Evolutionary conservation across 1,140 invertebrate genomes (phyloP), one percentile per base, ranked within the genome.

Genomic region (Lutraria rhynchaena): DNA sequence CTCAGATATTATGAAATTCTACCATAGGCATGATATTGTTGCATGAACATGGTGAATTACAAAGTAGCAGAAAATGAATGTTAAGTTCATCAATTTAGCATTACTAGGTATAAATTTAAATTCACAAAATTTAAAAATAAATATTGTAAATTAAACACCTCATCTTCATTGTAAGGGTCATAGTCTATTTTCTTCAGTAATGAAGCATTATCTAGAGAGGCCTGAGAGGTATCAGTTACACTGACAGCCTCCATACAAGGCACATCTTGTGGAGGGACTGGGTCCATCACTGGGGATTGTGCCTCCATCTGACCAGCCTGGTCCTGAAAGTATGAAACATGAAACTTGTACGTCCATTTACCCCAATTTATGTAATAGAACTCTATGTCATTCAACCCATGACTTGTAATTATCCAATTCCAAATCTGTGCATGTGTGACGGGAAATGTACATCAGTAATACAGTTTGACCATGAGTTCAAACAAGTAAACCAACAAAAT

Each of bases 131-230:
- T n/a, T n/a, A n/a, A n/a, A n/a, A n/a, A n/a, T n/a, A n/a, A n/a
- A n/a, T n/a, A n/a, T n/a, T n/a, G n/a, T n/a, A n/a, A n/a, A n/a
- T n/a, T n/a, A n/a, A n/a, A n/a, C 81, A 91, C 90, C 88, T 90
- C 85, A 88, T 91, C 89, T 67, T 90, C 90, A 88, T 88, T 86
- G 78, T 88, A 91, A 4, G 89, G 88, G 75, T 91, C 90, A 81
- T 82, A 86, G 53, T 87, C 85, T 22, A 87, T 81, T 74, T 88
- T 83, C 44, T 85, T 85, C 46, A 89, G 29, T 27, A 90, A 57
- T 27, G 69, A 81, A 46, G 86, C 83, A 49, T 85, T 67, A 61
- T 87, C 88, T 41, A 61, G 37, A 27, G 80, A 69, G 49, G 55
- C 29, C 31, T 85, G 63, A 4, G 81, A 82, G 13, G 67, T 58